Percentiles rank a stretch among this genome's conserved stretches.
phyloP scores from a whole-genome alignment of 2,888 invertebrate species.

The Drosophila nr. perissopoda region DNA sequence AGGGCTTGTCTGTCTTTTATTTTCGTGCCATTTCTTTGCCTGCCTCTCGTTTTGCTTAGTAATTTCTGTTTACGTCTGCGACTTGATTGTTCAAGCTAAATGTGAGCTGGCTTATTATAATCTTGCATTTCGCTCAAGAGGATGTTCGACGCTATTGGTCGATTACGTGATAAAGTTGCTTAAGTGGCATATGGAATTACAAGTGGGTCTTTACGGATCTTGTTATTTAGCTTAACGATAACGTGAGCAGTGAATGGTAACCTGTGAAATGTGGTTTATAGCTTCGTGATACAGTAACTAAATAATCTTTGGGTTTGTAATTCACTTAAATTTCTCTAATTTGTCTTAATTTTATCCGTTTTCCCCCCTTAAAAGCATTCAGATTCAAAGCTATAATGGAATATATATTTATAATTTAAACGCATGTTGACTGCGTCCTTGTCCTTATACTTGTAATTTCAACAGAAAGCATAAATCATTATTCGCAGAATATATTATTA shows the following conservation, averaged over 20 bases:
- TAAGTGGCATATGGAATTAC: slow-evolving; percentile 32
- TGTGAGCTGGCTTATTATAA: slow-evolving; percentile 41
- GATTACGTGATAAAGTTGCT: slow-evolving; percentile 48
- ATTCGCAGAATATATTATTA: not conserved
- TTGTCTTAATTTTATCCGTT: not conserved
- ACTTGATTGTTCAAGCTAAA: slow-evolving; percentile 21
- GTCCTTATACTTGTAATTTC: not conserved
- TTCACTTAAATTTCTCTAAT: not conserved
- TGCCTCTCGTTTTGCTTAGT: slow-evolving; percentile 4
- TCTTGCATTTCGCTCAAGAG: slow-evolving; percentile 43
- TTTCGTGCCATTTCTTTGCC: slow-evolving; percentile 42
- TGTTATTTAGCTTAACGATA: slow-evolving; percentile 3
- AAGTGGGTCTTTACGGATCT: slow-evolving; percentile 27
- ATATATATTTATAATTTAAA: not conserved
- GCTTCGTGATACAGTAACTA: not conserved
- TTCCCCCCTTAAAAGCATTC: no score
- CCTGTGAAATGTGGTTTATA: not conserved
- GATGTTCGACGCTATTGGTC: slow-evolving; percentile 30
- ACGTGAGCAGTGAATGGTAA: not conserved
- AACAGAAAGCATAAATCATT: not conserved
- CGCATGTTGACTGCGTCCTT: not conserved
- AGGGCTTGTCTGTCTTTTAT: slow-evolving; percentile 53
- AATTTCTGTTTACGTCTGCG: slow-evolving; percentile 21
- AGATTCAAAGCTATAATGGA: not conserved
- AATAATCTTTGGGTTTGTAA: not conserved